Evolutionary conservation across 2,888 invertebrate genomes (phyloP), one percentile per base, ranked within the genome.

Genomic region (Trachelus tabidus): DNA sequence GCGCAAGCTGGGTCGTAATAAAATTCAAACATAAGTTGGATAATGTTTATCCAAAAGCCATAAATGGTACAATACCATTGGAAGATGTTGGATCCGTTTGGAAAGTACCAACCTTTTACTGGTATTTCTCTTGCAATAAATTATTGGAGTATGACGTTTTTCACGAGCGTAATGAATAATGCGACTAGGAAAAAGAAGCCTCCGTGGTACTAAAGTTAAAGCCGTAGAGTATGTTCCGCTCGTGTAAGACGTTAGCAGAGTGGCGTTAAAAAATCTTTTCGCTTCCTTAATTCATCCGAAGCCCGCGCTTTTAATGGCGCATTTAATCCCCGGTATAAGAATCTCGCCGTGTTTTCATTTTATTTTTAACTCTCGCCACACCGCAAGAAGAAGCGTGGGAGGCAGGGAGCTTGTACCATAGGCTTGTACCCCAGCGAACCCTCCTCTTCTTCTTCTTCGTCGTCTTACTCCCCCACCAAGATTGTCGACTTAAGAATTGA

Each of bases 1-100:
- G 86, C 86, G 82, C 12, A 85, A 86, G 86, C 87, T 81, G 86
- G 86, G 86, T 85, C 86, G 73, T 81, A 76, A 83, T 77, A 69
- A 33, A 3, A 71, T 75, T 1, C 11, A 84, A 81, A 85, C 79
- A 80, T 69, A 79, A 76, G 2, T 56, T 2, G 56, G 56, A 9
- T 9, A 56, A 56, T 23, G 2, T 56, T 56, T 56, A 56, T 56
- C 23, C 56, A 56, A 23, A 56, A 56, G 1, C 56, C 3, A 2
- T 3, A 23, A 23, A 56, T 23, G 15, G 56, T 56, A 23, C 15
- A 37, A 2, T 23, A 40, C 6, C 15, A 6, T 40, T 40, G 6
- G 23, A 9, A 9, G 2, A 23, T 9, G 2, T 56, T 56, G 56
- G 9, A 9, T 56, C 2, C 56, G 56, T 56, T 56, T 56, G 56